phyloP scores from a whole-genome alignment of 2,797 vertebrate species.

The Anguilla marmorata region DNA sequence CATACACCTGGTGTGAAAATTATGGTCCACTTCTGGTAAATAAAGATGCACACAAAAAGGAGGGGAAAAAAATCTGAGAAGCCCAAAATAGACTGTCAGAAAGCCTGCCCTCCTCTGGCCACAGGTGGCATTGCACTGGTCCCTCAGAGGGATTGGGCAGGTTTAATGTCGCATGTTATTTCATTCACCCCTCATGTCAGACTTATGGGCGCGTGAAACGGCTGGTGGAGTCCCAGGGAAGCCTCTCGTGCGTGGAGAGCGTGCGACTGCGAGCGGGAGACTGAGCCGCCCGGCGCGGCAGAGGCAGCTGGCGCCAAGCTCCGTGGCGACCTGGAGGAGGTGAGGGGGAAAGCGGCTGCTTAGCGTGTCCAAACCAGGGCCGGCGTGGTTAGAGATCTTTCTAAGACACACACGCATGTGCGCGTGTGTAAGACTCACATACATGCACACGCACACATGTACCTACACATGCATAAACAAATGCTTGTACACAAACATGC shows the following conservation, averaged over 20 bases:
- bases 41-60: not conserved
- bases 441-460: not conserved
- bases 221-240: conserved; percentile 10
- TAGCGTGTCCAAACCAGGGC: not conserved
- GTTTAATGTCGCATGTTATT: conserved; percentile 14
- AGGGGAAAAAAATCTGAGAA: not conserved
- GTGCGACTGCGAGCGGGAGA: not conserved
- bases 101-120: conserved; percentile 31
- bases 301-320: not conserved
- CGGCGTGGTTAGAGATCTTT: not conserved
- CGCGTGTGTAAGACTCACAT: too few species aligned
- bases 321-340: not conserved
- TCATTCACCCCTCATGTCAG: conserved; percentile 18
- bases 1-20: too few species aligned
- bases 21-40: not conserved
- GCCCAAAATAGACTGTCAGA: not conserved
- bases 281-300: not conserved
- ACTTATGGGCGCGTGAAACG: conserved; percentile 6
- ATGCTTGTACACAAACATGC: not conserved
- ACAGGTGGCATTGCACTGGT: not conserved
- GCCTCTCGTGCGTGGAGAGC: not conserved
- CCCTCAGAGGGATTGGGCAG: not conserved
- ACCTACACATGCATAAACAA: not conserved
- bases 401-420: not conserved
- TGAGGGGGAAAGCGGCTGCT: not conserved